Evolutionary conservation across 2,888 invertebrate species (phyloP).

Genomic region (Macroteleia sp.): DNA sequence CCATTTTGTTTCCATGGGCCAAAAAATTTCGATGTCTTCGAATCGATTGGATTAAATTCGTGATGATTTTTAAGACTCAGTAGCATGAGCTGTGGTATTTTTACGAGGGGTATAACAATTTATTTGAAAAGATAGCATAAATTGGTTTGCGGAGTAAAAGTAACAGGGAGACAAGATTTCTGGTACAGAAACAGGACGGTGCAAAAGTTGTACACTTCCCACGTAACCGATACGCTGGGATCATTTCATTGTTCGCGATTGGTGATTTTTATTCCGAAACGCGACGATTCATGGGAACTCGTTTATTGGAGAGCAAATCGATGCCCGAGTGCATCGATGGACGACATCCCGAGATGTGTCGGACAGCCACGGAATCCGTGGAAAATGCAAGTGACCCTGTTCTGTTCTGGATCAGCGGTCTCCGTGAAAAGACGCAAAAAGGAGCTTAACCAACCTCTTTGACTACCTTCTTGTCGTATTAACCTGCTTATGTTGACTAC

Average conservation of each 20-base stretch:
- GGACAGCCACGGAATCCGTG: conserved; percentile 57
- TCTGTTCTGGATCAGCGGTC: conserved; percentile 48
- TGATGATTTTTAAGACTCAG: conserved; percentile 4
- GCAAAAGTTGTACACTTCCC: conserved; percentile 57
- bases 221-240: conserved; percentile 59
- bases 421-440: conserved; percentile 51
- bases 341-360: conserved; percentile 57
- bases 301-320: conserved; percentile 52
- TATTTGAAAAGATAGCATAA: conserved; percentile 32
- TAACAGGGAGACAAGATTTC: conserved; percentile 19
- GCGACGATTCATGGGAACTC: conserved; percentile 62
- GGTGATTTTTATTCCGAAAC: conserved; percentile 55
- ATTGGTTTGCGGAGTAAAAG: conserved; percentile 23
- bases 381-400: conserved; percentile 58
- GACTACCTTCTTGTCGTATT: conserved; percentile 39
- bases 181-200: conserved; percentile 36
- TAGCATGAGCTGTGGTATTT: conserved; percentile 19
- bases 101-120: conserved; percentile 18
- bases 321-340: conserved; percentile 45
- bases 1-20: too few species aligned
- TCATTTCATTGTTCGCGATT: conserved; percentile 61
- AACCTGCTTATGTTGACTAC: conserved; percentile 32
- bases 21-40: too few species aligned
- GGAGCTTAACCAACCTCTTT: conserved; percentile 37
- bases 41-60: background rate